Evolutionary conservation across 2,888 invertebrate species (phyloP).

Genomic region (Hirtodrosophila trivittata): DNA sequence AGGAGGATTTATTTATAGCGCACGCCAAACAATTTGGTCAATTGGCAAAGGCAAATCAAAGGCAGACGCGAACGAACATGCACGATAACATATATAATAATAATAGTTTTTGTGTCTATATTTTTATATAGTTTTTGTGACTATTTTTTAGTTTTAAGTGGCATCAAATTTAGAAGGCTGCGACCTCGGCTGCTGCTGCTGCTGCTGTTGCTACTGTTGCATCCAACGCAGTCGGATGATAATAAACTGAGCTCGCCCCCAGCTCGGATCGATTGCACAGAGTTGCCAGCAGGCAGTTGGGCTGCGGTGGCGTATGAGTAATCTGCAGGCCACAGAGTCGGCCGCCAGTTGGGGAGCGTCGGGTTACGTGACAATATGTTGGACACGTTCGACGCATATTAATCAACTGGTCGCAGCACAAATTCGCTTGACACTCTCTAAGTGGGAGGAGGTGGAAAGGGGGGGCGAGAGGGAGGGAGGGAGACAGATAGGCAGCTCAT

Average conservation of each 20-base stretch:
- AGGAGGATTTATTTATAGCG: constrained; percentile 48
- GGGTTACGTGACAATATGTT: constrained; percentile 73
- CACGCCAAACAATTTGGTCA: constrained; percentile 57
- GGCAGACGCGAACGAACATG: constrained; percentile 39
- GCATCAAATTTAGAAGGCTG: constrained; percentile 38
- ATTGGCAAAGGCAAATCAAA: constrained; percentile 66
- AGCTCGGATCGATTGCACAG: constrained; percentile 58
- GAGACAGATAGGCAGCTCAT: constrained; percentile 50
- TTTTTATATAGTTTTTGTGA: not conserved
- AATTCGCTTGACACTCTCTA: constrained; percentile 44
- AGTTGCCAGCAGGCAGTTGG: constrained; percentile 9
- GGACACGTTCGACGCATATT: constrained; percentile 62
- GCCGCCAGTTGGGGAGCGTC: not conserved
- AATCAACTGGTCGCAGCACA: constrained; percentile 32
- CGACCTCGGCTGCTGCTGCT: constrained; percentile 54
- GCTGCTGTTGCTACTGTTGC: constrained; percentile 47
- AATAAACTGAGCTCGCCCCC: constrained; percentile 16
- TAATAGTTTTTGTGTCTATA: not conserved
- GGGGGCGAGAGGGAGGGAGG: not conserved
- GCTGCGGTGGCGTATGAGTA: constrained; percentile 55
- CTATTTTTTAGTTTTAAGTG: constrained; percentile 23
- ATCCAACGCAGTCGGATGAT: constrained; percentile 41
- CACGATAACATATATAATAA: constrained; percentile 9
- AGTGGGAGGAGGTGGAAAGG: not conserved
- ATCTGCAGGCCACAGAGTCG: constrained; percentile 26